A percentile compares a stretch with the other conserved stretches of the same genome.
Evolutionary conservation across 1,140 invertebrate genomes (phyloP).

Genomic region (Cyclargus thomasi): DNA sequence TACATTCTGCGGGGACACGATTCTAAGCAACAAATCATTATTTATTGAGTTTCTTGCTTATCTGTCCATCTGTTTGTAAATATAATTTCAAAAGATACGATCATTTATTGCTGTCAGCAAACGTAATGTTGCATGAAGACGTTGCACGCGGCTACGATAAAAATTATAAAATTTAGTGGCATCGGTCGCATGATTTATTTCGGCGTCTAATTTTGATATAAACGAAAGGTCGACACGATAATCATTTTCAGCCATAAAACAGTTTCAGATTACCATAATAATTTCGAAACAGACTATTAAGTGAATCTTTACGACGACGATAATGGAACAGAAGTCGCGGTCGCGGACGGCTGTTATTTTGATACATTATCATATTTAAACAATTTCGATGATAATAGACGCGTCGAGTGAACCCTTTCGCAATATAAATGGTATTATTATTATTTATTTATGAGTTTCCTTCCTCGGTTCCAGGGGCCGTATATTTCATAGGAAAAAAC

Average conservation of each 20-base stretch:
- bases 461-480: constrained; percentile 59
- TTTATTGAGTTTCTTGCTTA: neutral
- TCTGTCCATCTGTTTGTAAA: neutral
- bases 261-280: constrained; percentile 62
- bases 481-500: constrained; percentile 74
- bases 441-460: constrained; percentile 74
- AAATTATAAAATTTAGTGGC: neutral
- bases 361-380: constrained; percentile 75
- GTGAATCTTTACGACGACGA: constrained; percentile 72
- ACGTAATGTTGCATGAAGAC: constrained; percentile 15
- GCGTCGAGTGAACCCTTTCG: constrained; percentile 71
- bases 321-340: constrained; percentile 69
- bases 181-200: neutral
- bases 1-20: too few species aligned
- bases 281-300: constrained; percentile 71
- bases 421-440: constrained; percentile 74
- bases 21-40: neutral
- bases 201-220: constrained; percentile 35
- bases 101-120: neutral
- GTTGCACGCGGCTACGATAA: neutral
- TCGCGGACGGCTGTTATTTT: constrained; percentile 67
- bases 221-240: constrained; percentile 50
- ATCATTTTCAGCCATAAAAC: constrained; percentile 56
- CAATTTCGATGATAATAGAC: constrained; percentile 74
- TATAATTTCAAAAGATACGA: neutral